Conservation (phyloP, 2,797 vertebrate genomes). For the Cygnus olor region DNA sequence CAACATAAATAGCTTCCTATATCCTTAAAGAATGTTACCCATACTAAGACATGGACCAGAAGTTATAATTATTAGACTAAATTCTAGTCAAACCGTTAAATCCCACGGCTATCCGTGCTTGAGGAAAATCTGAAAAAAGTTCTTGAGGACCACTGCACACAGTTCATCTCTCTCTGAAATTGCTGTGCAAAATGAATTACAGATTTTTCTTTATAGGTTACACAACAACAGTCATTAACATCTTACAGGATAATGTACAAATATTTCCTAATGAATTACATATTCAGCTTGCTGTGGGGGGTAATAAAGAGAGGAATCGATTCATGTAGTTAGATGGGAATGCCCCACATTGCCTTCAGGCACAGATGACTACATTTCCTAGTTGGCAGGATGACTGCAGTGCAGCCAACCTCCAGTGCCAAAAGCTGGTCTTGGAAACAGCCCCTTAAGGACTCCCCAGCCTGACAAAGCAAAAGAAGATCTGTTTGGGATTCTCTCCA, state of each 20-base stretch:
- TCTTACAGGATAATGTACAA: neutral
- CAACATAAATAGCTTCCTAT: neutral
- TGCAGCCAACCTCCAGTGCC: neutral
- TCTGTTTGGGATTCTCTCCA: neutral
- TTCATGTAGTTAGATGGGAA: neutral
- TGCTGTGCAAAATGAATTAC: neutral
- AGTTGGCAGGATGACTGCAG: neutral
- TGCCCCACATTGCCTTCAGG: neutral
- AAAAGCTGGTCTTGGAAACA: neutral
- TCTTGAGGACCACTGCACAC: neutral
- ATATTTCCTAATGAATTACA: neutral
- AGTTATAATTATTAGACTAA: neutral
- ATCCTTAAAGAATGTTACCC: neutral
- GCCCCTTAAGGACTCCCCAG: neutral
- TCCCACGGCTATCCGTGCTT: rapidly evolving
- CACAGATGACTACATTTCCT: neutral
- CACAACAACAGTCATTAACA: neutral
- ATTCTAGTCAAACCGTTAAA: neutral
- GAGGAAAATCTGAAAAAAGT: neutral
- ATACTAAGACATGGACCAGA: neutral
- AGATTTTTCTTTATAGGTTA: neutral
- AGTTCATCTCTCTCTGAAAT: neutral
- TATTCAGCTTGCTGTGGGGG: neutral
- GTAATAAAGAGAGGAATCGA: neutral
- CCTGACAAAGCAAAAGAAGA: neutral